A percentile compares a stretch with the other conserved stretches of the same genome.
Evolutionary conservation across 2,113 vertebrate species (phyloP).

Genomic region (Pampusana beccarii): DNA sequence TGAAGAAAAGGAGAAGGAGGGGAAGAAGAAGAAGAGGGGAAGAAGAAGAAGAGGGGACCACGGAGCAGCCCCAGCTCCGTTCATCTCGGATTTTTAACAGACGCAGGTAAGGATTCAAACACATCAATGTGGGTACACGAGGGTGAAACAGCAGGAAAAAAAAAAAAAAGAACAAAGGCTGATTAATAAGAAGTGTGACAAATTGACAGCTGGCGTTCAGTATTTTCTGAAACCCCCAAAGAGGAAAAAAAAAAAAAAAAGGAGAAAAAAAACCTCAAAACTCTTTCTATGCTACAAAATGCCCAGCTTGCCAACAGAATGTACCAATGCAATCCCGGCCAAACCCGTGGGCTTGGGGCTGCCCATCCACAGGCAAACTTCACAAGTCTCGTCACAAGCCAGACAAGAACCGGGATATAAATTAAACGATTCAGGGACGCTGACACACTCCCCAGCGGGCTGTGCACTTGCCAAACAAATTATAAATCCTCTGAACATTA

Average conservation of each 20-base stretch:
- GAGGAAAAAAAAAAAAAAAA: not conserved
- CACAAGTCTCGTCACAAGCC: fast-evolving
- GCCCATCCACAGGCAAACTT: not conserved
- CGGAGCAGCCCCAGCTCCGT: not conserved
- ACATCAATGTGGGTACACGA: fast-evolving
- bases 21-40: too few relatives aligned
- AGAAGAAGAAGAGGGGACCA: too few relatives aligned
- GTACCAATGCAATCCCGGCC: fast-evolving
- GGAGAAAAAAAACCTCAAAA: fast-evolving
- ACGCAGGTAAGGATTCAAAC: fast-evolving
- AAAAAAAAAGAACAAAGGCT: not conserved
- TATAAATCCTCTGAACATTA: not conserved
- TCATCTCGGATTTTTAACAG: not conserved
- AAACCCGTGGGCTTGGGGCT: fast-evolving
- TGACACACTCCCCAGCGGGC: not conserved
- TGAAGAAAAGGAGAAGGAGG: too few relatives aligned
- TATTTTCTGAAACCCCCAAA: not conserved
- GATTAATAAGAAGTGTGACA: not conserved
- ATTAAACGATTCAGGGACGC: not conserved
- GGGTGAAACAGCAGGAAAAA: not conserved
- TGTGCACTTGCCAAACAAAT: not conserved
- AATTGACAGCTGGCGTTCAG: not conserved
- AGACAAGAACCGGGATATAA: not conserved
- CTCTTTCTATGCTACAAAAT: not conserved
- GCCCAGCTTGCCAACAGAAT: not conserved